A percentile compares a stretch with the other conserved stretches of the same genome.
Conservation (phyloP, 2,797 vertebrate genomes). For the Geotrypetes seraphini region DNA sequence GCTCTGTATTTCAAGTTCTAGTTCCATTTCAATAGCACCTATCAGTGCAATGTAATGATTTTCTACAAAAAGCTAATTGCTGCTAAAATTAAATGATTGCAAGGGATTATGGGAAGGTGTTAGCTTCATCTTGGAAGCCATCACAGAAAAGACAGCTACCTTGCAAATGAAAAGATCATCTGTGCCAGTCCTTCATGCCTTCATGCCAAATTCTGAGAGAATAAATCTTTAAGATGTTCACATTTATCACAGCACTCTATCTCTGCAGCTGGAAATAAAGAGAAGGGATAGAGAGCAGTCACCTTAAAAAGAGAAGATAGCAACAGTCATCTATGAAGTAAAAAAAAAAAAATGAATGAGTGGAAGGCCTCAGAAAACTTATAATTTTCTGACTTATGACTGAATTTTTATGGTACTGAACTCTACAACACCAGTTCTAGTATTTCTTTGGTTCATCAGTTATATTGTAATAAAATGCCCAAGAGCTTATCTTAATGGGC, state of each 20-base stretch:
- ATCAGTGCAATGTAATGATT: no score
- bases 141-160: no score
- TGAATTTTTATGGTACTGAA: not conserved
- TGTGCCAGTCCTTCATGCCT: no score
- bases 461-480: no score
- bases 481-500: no score
- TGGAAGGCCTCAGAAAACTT: conserved; percentile 10
- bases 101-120: no score
- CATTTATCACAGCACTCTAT: conserved; percentile 34
- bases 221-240: conserved; percentile 25
- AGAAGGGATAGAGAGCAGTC: conserved; percentile 8
- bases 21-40: no score
- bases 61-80: no score
- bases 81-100: no score
- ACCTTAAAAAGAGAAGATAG: conserved; percentile 26
- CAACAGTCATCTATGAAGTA: conserved; percentile 1
- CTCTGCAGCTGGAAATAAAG: conserved; percentile 16
- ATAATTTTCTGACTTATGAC: not conserved
- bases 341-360: not conserved
- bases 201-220: conserved; percentile 26
- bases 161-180: conserved; percentile 28
- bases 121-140: no score
- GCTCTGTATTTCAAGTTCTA: no score
- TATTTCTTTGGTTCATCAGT: conserved; percentile 5
- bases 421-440: no score